A percentile compares a stretch with the other conserved stretches of the same genome.
Evolutionary conservation across 2,113 vertebrate species (phyloP).

Genomic region (Cavia aperea): DNA sequence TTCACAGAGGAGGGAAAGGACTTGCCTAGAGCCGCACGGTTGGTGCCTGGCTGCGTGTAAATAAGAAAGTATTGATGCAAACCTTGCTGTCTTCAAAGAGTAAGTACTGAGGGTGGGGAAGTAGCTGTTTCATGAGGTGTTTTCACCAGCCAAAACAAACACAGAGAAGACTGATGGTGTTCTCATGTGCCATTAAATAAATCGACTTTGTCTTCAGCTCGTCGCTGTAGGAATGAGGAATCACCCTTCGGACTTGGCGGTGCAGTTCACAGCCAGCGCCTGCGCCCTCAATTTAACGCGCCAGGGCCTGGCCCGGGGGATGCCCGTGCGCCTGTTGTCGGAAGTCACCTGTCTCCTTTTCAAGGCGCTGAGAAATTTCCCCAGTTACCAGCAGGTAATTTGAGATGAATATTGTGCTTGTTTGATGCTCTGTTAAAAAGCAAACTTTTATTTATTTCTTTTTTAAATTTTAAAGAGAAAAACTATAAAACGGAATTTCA

Average conservation of each 20-base stretch:
- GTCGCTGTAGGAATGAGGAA: constrained; percentile 89
- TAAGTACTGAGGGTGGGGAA: not conserved
- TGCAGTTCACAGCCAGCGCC: constrained; percentile 90
- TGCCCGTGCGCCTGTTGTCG: constrained; percentile 86
- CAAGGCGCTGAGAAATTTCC: constrained; percentile 90
- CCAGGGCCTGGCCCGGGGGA: constrained; percentile 84
- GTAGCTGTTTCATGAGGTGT: not conserved
- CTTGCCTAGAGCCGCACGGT: not conserved
- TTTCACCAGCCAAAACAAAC: not conserved
- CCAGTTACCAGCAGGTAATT: constrained; percentile 85
- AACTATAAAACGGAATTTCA: not conserved
- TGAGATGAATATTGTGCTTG: constrained; percentile 21
- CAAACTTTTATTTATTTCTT: not conserved
- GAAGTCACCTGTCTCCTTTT: constrained; percentile 85
- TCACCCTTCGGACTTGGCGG: constrained; percentile 85
- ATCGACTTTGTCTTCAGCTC: constrained; percentile 74
- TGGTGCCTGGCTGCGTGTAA: not conserved
- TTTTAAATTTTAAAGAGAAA: not conserved
- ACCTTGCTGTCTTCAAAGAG: not conserved
- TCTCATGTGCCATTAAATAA: constrained; percentile 43
- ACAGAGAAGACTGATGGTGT: not conserved
- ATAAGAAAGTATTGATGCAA: not conserved
- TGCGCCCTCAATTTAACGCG: constrained; percentile 90
- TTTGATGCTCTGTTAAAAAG: not conserved
- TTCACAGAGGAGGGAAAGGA: not conserved